Evolutionary conservation across 2,888 invertebrate species (phyloP), one percentile per base, ranked within the genome.

Genomic region (Xylocampa areola): DNA sequence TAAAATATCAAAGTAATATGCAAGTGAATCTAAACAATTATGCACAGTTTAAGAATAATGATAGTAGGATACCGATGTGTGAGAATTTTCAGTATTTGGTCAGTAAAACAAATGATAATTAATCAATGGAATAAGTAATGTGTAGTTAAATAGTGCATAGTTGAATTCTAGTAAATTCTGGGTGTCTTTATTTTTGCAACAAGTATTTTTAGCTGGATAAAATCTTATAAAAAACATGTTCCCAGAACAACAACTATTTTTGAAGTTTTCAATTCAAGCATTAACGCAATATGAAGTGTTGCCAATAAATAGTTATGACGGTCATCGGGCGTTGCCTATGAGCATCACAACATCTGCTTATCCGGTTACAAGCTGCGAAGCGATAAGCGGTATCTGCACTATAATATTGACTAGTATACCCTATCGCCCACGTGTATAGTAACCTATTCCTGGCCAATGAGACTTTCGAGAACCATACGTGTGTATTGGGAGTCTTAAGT

Each of bases 301-400:
- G 29, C 33, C 21, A n/a, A 69, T 73, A 69, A 73, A 73, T 60
- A 69, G 73, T 72, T 61, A 73, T 58, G 69, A 73, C 35, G 39
- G 58, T 41, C 69, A 63, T 72, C 50, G 48, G 21, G 48, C 17
- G 45, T 47, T 54, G 48, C 33, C 44, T 54, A 50, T 60, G 55
- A 39, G 40, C 29, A 51, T 72, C 58, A 44, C 39, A 29, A 36
- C 36, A 36, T 55, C 39, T 39, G 49, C 52, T 71, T 71, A 65
- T 72, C 68, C 47, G 7, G 55, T 55, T 54, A 65, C 53, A 37
- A 49, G 47, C 35, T 27, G 16, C 27, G 17, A 43, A 60, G 29
- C 49, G 65, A 66, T 66, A 66, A 61, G 43, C 50, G 32, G 17
- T 67, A 67, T 53, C 67, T 54, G 35, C 47, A 45, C 14, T 44